These are phyloP conservation scores for Trimorus sp. DNA, from an alignment of 2,888 invertebrate species.

Conservation along the genomic window DNA sequence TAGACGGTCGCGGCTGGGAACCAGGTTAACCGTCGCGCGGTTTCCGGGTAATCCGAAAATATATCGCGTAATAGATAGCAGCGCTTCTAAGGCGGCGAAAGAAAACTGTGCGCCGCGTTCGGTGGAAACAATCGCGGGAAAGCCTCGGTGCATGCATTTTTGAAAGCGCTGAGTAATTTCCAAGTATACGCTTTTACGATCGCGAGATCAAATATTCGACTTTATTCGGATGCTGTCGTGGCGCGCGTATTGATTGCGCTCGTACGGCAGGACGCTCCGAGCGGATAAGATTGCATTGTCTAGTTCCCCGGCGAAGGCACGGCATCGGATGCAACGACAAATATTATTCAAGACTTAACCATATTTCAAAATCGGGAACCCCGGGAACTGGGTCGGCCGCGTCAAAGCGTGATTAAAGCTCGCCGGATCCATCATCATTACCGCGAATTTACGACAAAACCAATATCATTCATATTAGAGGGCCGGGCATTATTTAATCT, in stretches of 20 bases:
- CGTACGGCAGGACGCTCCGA: too few species aligned
- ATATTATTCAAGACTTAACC: slow-evolving; percentile 11
- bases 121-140: not conserved
- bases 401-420: slow-evolving; percentile 43
- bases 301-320: not conserved
- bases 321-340: not conserved
- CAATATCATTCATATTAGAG: slow-evolving; percentile 45
- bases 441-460: slow-evolving; percentile 41
- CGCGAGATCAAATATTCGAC: slow-evolving; percentile 15
- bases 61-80: slow-evolving; percentile 28
- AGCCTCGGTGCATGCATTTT: slow-evolving; percentile 3
- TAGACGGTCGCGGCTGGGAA: slow-evolving; percentile 4
- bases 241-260: too few species aligned
- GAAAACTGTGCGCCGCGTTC: not conserved
- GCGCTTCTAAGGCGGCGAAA: slow-evolving; percentile 6
- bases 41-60: slow-evolving; percentile 36
- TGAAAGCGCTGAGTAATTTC: not conserved
- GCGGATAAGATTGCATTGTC: too few species aligned
- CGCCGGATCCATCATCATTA: slow-evolving; percentile 41
- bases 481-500: slow-evolving; percentile 21
- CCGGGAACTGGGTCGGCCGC: slow-evolving; percentile 1
- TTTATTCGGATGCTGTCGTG: not conserved
- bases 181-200: slow-evolving; percentile 2
- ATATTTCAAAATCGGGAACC: slow-evolving; percentile 24
- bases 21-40: slow-evolving; percentile 42